Base-by-base conservation (phyloP, 2,113 vertebrate species). In the Halcyon malimbica region DNA sequence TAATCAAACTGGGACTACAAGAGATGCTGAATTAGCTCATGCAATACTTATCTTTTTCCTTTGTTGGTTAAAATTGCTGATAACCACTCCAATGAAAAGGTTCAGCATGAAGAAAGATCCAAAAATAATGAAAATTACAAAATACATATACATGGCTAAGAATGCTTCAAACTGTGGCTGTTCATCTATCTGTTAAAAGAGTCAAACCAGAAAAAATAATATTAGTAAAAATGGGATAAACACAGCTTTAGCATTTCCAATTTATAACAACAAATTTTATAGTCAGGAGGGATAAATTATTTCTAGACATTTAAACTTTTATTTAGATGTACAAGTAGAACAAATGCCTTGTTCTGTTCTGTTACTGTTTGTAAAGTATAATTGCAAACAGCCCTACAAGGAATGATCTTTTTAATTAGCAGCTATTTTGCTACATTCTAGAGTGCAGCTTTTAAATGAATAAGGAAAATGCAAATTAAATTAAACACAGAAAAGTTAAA, bases 11-110 rank as follows among this genome's bases (percentile, higher is more conserved):
- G 1, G 13, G 25, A 67, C 81, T 42, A 70, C 56, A 75, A 33
- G 23, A 71, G 6, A 39, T 5, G 4, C 26, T 48, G 18, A 42
- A 16, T 69, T 73, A 80, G 31, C 11, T 68, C 46, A 51, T 31
- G 29, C 2, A 71, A 46, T 98, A 99, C 99, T 99, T 98, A 99
- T 99, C 99, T 99, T 99, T 98, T 98, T 99, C 96, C 99, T 99
- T 97, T 99, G 99, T 93, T 99, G 98, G 96, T 99, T 99, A 97
- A 99, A 99, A 97, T 99, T 99, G 98, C 99, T 99, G 86, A 99
- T 99, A 85, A 99, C 99, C 79, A 99, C 99, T 53, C 99, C 99
- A 33, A 99, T 99, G 93, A 99, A 99, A 93, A 99, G 99, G 83
- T 99, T 99, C 93, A 99, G 96, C 70, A 99, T 99, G 98, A 99